Evolutionary conservation across 2,888 invertebrate species (phyloP).

Genomic region (Dusona sp.): DNA sequence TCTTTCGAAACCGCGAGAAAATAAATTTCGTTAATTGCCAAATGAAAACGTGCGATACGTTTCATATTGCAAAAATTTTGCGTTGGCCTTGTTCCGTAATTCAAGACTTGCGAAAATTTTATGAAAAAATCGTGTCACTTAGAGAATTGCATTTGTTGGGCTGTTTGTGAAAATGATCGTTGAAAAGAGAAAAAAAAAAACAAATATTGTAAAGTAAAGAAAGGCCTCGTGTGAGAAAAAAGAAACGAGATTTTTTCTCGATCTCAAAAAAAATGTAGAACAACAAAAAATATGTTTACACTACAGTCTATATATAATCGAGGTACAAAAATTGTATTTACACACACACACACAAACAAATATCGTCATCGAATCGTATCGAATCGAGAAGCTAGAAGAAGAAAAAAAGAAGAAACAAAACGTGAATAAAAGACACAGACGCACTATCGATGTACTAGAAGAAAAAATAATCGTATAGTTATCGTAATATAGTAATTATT

Average conservation of each 20-base stretch:
- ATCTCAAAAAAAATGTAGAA: constrained; percentile 5
- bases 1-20: not conserved
- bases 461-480: constrained; percentile 58
- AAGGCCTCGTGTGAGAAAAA: constrained; percentile 57
- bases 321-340: constrained; percentile 51
- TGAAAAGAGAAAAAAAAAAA: not conserved
- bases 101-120: not conserved
- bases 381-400: constrained; percentile 51
- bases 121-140: not conserved
- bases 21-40: not conserved
- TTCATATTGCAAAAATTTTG: not conserved
- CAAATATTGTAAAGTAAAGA: constrained; percentile 25
- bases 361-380: constrained; percentile 63
- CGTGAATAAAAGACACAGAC: constrained; percentile 46
- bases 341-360: constrained; percentile 48
- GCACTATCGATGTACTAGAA: constrained; percentile 67
- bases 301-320: constrained; percentile 39
- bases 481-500: constrained; percentile 60
- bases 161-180: constrained; percentile 19
- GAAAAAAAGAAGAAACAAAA: constrained; percentile 18
- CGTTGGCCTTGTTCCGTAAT: not conserved
- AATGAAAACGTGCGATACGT: not conserved
- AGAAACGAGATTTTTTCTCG: constrained; percentile 27
- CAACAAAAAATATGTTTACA: constrained; percentile 18
- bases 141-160: constrained; percentile 6